These are phyloP conservation scores for Siniperca chuatsi DNA, from an alignment of 2,113 vertebrate genomes.

Conservation along the genomic window DNA sequence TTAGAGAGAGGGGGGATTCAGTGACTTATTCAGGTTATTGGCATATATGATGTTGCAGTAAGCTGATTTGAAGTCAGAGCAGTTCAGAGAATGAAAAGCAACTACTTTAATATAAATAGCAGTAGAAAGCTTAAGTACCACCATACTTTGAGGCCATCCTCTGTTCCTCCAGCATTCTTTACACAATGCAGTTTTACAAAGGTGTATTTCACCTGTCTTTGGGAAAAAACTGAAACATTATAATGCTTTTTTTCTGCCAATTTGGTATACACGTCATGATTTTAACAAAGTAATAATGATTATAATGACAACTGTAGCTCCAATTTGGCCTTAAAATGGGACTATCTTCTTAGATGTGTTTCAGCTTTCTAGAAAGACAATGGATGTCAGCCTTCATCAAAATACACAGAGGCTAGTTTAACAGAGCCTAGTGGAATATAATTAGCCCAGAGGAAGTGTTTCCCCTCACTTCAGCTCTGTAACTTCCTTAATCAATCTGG, in stretches of 20 bases:
- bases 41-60: neutral
- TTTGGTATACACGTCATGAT: neutral
- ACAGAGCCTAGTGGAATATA: slow-evolving; percentile 5
- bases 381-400: neutral
- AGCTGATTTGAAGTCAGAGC: slow-evolving; percentile 12
- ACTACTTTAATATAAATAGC: neutral
- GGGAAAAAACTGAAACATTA: neutral
- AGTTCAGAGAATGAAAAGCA: neutral
- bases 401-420: neutral
- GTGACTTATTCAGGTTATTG: slow-evolving; percentile 26
- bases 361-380: neutral
- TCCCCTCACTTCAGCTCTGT: neutral
- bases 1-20: neutral
- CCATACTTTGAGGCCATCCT: neutral
- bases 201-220: neutral
- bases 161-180: neutral
- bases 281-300: neutral
- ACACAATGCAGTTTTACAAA: neutral
- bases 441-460: neutral
- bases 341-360: neutral
- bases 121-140: neutral
- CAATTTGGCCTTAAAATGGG: neutral
- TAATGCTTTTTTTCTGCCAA: slow-evolving; percentile 1
- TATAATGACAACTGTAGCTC: neutral
- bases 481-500: slow-evolving; percentile 13